Evolutionary conservation across 2,888 invertebrate genomes (phyloP), one percentile per base, ranked within the genome.

Genomic region (Zygogramma bicolorata): DNA sequence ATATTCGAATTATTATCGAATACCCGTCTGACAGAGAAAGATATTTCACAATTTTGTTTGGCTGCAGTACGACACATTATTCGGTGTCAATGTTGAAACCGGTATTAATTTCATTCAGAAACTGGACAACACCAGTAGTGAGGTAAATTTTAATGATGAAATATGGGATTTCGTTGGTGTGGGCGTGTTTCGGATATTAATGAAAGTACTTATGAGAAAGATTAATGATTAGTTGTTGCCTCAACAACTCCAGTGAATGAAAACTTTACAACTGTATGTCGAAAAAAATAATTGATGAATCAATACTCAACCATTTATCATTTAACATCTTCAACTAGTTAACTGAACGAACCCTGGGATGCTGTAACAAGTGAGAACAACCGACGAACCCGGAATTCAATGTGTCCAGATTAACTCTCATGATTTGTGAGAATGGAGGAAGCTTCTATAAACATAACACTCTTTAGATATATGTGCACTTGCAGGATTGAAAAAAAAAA

Each of bases 91-190:
- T 25, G 25, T 53, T 13, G n/a, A 53, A 20, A 53, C 53, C 27
- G 25, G 53, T 53, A 25, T 27, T 53, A 53, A 25, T 53, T 53
- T 53, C 53, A 53, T 53, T 53, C 53, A 53, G 27, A 53, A 53
- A 27, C 25, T 27, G 13, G 5, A 53, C 27, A 53, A 53, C 25
- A 53, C 53, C 53, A 53, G 53, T 53, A 53, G 53, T 53, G n/a
- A 53, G 27, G 15, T 53, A n/a, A 25, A n/a, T n/a, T n/a, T n/a
- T n/a, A n/a, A 6, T 53, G 53, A 27, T 27, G 27, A 53, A 53
- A 15, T 53, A 53, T 53, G 27, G 13, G 13, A 13, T 27, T 53
- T 53, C n/a, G 46, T 6, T 13, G 13, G 53, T 8, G 53, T 53
- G n/a, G 53, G 22, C 27, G 53, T 27, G n/a, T 53, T 27, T 27